Evolutionary conservation across 2,888 invertebrate species (phyloP), one percentile per base, ranked within the genome.

Genomic region (Junonia oenone): DNA sequence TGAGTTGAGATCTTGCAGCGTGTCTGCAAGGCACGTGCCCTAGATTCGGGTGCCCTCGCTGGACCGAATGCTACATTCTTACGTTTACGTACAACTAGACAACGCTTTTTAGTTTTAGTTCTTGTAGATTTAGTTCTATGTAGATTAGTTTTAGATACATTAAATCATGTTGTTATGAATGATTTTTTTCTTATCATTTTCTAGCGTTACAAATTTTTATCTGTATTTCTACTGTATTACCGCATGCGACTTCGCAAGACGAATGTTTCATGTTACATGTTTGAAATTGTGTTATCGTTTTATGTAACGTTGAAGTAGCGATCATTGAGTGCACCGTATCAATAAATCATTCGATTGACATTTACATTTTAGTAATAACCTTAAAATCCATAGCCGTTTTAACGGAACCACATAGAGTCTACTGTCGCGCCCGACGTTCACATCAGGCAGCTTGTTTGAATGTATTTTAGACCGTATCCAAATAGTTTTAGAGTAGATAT

Each of bases 1-100:
- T 89, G 86, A 88, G 88, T 89, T 81, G 63, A 80, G 69, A 77
- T 76, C 68, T 73, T 69, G 72, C 72, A 71, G 75, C 78, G 75
- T 73, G 72, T 68, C 73, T 75, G 76, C 76, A 64, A 73, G 72
- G 78, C 86, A 86, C 85, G 82, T 85, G 88, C 83, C 88, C 87
- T 79, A 83, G 68, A 81, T 86, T 72, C 68, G 81, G 82, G 80
- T 78, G 79, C 72, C 80, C 78, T 73, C 81, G 73, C 73, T 72
- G 80, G 81, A 82, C 72, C 75, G 68, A 75, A 74, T 69, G 79
- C 80, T 78, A 81, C 74, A 74, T 76, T 79, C 75, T 77, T 73
- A 66, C 71, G 69, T 78, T 78, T 74, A 74, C 76, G 76, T 76
- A 78, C 73, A 64, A 75, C 66, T 72, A 77, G 73, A 71, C 79